These are phyloP conservation scores for Tupiocoris notatus DNA, from an alignment of 2,888 invertebrate genomes.

Conservation along the genomic window DNA sequence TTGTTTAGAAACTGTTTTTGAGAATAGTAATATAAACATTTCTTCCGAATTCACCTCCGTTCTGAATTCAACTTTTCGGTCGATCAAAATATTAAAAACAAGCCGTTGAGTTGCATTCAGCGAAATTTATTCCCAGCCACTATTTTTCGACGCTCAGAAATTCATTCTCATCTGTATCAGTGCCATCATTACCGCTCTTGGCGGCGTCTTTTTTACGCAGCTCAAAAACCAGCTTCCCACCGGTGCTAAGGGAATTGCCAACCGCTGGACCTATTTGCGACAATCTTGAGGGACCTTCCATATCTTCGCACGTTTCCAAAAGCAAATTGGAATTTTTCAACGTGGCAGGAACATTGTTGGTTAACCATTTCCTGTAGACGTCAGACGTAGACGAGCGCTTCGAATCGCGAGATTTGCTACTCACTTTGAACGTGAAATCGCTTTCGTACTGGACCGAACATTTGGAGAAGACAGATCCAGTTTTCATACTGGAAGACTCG, in stretches of 20 bases:
- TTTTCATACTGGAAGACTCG: neutral
- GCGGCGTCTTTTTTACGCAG: neutral
- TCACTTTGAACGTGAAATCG: no score
- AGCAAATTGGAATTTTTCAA: neutral
- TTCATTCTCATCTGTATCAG: no score
- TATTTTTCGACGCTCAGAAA: no score
- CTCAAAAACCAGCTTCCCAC: neutral
- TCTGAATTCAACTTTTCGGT: no score
- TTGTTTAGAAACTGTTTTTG: no score
- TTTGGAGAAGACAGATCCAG: neutral
- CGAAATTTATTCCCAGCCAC: no score
- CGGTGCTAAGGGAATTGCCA: neutral
- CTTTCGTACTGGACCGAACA: neutral
- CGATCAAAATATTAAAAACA: no score
- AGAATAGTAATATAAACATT: no score
- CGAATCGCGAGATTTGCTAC: neutral
- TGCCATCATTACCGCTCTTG: no score
- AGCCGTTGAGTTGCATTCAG: no score
- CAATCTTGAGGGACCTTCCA: neutral
- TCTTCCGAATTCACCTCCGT: no score
- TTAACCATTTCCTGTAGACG: neutral
- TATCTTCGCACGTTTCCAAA: neutral
- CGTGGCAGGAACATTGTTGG: neutral
- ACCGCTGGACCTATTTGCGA: neutral
- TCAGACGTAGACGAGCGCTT: neutral